phyloP scores from a whole-genome alignment of 2,888 invertebrate genomes.

The Cheilosia variabilis region DNA sequence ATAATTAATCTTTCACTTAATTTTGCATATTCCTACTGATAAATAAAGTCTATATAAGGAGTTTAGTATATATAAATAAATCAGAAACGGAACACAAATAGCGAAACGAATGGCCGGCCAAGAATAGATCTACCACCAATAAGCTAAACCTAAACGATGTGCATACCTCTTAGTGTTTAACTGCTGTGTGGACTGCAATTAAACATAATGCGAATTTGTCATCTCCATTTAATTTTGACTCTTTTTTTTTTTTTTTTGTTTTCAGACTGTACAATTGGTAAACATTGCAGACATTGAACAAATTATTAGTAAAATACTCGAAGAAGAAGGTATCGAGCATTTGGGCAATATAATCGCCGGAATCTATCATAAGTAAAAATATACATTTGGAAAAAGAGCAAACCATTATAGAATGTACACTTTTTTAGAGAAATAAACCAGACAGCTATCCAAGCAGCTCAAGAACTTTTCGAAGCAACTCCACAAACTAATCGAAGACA shows the following conservation, averaged over 20 bases:
- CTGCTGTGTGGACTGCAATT: no score
- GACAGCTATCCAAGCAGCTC: constrained; percentile 87
- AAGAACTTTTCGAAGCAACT: constrained; percentile 89
- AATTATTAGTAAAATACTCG: constrained; percentile 86
- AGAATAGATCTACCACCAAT: no score
- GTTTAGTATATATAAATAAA: no score
- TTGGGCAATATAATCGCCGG: constrained; percentile 88
- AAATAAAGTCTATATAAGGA: no score
- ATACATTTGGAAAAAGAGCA: neutral
- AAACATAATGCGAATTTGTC: no score
- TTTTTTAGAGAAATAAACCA: constrained; percentile 87
- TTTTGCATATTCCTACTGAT: no score
- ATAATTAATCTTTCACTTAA: no score
- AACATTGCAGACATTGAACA: constrained; percentile 87
- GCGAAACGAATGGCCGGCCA: no score
- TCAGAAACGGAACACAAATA: no score
- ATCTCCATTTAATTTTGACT: no score
- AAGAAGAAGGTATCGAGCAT: constrained; percentile 90
- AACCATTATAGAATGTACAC: neutral
- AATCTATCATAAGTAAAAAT: constrained; percentile 87
- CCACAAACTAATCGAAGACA: constrained; percentile 90
- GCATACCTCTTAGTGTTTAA: no score
- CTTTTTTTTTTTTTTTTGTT: neutral
- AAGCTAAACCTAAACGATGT: no score
- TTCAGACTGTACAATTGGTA: constrained; percentile 86